Base-by-base conservation (phyloP, 2,888 invertebrate species). In the Atrina japonica region DNA sequence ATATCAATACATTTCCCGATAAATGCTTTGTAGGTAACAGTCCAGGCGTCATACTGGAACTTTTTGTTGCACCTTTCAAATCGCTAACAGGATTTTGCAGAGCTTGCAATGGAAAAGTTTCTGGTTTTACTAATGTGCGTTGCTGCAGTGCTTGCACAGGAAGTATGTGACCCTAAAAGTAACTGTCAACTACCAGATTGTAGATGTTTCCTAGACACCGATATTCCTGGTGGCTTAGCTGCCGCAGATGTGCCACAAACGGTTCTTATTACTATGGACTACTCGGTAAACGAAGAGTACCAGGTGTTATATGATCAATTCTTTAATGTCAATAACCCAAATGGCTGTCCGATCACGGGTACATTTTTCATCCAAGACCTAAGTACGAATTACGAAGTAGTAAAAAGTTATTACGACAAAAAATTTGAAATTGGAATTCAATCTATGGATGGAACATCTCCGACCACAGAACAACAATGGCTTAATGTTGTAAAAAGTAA, bases 361-460 rank as follows among this genome's bases (percentile, higher is more conserved):
- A 81, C 84, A 0, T 84, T 84, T 65, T 85, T 78, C 69, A 53
- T 82, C 3, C 70, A 78, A 56, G 74, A 80, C 50, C 11, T 50
- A 5, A 70, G 73, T 30, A 73, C 83, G 1, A 73, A 83, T 52
- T 76, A 80, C 23, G 58, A 27, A 0, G 43, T 81, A 3, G 73
- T 83, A 16, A 77, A 76, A 50, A 3, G 52, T 0, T 75, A 82
- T 18, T 69, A 52, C 40, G 74, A 78, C 25, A 45, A 61, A 0
- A 81, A 82, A 6, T 80, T 83, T 58, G 85, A 85, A 67, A 78
- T 85, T 14, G 85, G 82, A 0, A 66, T 83, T 16, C 68, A 75
- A 3, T 75, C 82, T 0, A 5, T 70, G 0, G 70, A 81, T 60
- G 84, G 83, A 3, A 76, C 66, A 2, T 52, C 71, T 7, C 85